A percentile compares a stretch with the other conserved stretches of the same genome.
phyloP scores from a whole-genome alignment of 2,113 vertebrate genomes.

The Phrynosoma blainvillii region DNA sequence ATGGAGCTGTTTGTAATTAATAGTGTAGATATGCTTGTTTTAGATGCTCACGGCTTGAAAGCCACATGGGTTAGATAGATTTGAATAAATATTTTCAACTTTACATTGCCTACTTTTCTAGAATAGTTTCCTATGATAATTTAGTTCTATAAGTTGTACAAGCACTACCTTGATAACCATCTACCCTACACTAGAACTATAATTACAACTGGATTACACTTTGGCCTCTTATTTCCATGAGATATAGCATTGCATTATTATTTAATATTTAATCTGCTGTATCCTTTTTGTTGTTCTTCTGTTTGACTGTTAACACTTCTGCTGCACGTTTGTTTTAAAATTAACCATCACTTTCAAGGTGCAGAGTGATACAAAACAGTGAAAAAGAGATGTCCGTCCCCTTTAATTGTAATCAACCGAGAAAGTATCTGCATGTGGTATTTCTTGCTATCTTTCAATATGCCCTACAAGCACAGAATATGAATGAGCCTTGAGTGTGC shows the following conservation, averaged over 20 bases:
- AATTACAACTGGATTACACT: background rate
- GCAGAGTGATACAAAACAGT: background rate
- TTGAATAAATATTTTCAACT: conserved; percentile 15
- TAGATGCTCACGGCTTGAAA: conserved; percentile 20
- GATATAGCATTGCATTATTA: background rate
- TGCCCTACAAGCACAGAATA: background rate
- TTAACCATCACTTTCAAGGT: background rate
- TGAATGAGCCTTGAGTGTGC: background rate
- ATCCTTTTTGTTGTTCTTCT: background rate
- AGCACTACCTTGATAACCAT: conserved; percentile 3
- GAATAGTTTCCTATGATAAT: conserved; percentile 2
- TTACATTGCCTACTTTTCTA: conserved; percentile 30
- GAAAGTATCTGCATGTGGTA: too few species aligned
- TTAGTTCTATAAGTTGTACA: background rate
- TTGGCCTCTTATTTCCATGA: background rate
- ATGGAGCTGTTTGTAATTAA: conserved; percentile 30
- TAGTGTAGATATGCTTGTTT: conserved; percentile 32
- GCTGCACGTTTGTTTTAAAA: background rate
- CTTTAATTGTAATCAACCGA: background rate
- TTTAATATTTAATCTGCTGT: too few species aligned
- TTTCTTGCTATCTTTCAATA: background rate
- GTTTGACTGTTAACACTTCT: background rate
- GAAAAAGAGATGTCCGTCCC: background rate
- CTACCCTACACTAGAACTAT: background rate
- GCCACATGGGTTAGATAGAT: background rate